These are phyloP conservation scores for Paramormyrops hopkinsi DNA, from an alignment of 2,797 vertebrate species.

Conservation along the genomic window DNA sequence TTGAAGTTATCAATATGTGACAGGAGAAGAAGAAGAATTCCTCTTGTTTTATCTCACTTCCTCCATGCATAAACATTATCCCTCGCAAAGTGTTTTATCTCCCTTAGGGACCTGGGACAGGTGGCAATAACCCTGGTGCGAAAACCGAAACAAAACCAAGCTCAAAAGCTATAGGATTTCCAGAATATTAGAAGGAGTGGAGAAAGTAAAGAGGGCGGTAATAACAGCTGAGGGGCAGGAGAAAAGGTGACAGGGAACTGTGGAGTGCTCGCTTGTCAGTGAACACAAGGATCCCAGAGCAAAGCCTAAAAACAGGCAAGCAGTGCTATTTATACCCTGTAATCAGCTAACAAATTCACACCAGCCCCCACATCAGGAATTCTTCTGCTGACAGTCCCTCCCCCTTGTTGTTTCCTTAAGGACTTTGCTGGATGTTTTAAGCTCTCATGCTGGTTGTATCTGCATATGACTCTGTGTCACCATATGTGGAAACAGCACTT, in stretches of 20 bases:
- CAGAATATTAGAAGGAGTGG: not conserved
- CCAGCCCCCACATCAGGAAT: slow-evolving; percentile 56
- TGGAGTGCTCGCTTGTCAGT: slow-evolving; percentile 49
- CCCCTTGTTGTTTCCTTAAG: slow-evolving; percentile 56
- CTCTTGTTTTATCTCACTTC: not conserved
- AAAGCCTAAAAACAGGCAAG: slow-evolving; percentile 46
- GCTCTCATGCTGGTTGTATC: not conserved
- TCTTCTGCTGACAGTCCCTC: slow-evolving; percentile 42
- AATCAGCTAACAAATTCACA: slow-evolving; percentile 69
- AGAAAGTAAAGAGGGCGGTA: not conserved
- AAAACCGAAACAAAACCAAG: not conserved
- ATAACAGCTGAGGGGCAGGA: slow-evolving; percentile 23
- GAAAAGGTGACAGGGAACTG: slow-evolving; percentile 37
- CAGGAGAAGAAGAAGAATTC: not conserved
- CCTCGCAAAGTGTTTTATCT: not conserved
- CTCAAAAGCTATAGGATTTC: not conserved
- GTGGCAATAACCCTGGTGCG: not conserved
- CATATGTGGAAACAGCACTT: not conserved
- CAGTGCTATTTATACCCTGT: slow-evolving; percentile 63
- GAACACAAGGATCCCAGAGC: slow-evolving; percentile 32
- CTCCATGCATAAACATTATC: not conserved
- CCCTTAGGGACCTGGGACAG: not conserved
- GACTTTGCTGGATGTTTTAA: slow-evolving; percentile 15
- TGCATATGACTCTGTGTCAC: not conserved
- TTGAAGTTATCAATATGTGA: not conserved